Percentiles rank a stretch among this genome's conserved stretches.
Conservation (phyloP, 2,113 vertebrate genomes). For the Elaphurus davidianus region DNA sequence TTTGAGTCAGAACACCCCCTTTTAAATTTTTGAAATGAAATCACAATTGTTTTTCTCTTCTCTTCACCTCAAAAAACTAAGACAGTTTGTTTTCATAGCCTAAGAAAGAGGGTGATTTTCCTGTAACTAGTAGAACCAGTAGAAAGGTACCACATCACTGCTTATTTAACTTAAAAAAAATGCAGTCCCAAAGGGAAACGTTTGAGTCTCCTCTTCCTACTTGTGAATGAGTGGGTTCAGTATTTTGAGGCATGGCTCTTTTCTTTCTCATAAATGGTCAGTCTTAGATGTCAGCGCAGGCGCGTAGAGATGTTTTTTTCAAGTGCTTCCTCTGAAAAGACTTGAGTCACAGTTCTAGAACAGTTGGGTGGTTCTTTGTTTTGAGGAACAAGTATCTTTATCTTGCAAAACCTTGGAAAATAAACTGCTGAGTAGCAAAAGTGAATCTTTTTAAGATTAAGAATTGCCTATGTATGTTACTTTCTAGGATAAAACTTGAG, state of each 20-base stretch:
- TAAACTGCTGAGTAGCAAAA: slow-evolving; percentile 50
- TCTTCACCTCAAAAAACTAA: not conserved
- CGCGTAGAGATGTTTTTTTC: not conserved
- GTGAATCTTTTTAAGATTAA: not conserved
- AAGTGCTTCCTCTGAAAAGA: slow-evolving; percentile 15
- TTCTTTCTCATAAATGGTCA: not conserved
- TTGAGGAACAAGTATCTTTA: slow-evolving; percentile 55
- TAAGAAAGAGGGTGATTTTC: not conserved
- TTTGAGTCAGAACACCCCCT: not conserved
- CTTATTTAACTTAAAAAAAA: not conserved
- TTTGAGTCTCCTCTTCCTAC: not conserved
- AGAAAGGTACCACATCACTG: not conserved
- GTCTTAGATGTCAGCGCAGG: not conserved
- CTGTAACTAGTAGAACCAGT: not conserved
- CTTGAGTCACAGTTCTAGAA: slow-evolving; percentile 24
- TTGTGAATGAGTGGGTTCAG: not conserved
- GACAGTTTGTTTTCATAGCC: not conserved
- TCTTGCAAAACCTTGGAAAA: slow-evolving; percentile 45
- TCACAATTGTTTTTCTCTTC: not conserved
- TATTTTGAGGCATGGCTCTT: not conserved
- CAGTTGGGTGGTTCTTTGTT: slow-evolving; percentile 42
- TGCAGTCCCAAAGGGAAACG: not conserved
- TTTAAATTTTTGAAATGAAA: not conserved
- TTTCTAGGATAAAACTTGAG: not conserved
- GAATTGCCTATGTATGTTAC: not conserved